Percentiles rank a stretch among this genome's conserved stretches.
phyloP scores from a whole-genome alignment of 2,888 invertebrate species.

The Nemapogon koenigi region DNA sequence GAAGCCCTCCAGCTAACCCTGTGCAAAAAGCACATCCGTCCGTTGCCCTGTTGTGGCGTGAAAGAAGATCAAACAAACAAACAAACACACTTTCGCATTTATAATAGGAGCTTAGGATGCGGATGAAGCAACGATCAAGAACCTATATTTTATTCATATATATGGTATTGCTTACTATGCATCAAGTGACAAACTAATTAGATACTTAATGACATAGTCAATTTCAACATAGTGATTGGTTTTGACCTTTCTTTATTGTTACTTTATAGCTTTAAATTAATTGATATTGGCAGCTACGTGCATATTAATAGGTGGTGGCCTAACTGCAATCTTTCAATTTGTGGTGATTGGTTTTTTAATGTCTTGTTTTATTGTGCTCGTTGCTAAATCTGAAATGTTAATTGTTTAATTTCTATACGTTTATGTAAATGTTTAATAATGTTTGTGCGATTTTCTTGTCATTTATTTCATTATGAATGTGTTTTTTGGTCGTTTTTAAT shows the following conservation, averaged over 20 bases:
- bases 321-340: conserved; percentile 1
- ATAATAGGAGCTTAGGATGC: too few species aligned
- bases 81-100: background rate
- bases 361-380: conserved; percentile 4
- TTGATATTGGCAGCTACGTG: conserved; percentile 2
- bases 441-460: too few species aligned
- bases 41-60: too few species aligned
- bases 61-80: too few species aligned
- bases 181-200: conserved; percentile 1
- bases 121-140: background rate
- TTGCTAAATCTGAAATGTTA: too few species aligned
- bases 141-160: background rate
- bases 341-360: conserved; percentile 3
- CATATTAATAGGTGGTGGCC: conserved; percentile 3
- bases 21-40: too few species aligned
- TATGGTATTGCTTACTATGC: background rate
- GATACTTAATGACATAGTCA: background rate
- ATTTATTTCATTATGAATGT: too few species aligned
- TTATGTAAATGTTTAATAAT: too few species aligned
- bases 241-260: conserved; percentile 7
- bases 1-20: too few species aligned
- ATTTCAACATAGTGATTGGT: conserved; percentile 7
- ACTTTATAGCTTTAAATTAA: conserved; percentile 1
- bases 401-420: too few species aligned
- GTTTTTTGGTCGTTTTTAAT: too few species aligned